A percentile compares a stretch with the other conserved stretches of the same genome.
Conservation (phyloP, 2,113 vertebrate genomes). For the Oophaga pumilio region DNA sequence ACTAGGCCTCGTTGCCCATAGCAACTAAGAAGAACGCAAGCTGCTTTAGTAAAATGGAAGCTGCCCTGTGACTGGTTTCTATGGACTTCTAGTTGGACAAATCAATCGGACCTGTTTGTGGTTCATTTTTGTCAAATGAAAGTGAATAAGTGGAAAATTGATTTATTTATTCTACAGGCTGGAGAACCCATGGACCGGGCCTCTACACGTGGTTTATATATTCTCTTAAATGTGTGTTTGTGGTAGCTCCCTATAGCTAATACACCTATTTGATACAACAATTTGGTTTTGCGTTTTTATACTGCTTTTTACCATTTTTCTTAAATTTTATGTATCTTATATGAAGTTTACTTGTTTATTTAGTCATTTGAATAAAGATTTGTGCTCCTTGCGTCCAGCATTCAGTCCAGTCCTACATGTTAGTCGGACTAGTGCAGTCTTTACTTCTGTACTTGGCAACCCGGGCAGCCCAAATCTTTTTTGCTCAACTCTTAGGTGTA, state of each 20-base stretch:
- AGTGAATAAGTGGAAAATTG: background rate
- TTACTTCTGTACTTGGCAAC: too few relatives aligned
- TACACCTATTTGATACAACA: background rate
- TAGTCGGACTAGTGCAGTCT: too few relatives aligned
- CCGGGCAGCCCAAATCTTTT: too few relatives aligned
- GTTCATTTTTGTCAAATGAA: background rate
- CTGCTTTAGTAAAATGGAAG: background rate
- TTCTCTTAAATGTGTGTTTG: background rate
- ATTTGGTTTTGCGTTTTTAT: background rate
- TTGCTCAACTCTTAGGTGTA: too few relatives aligned
- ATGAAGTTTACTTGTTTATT: too few relatives aligned
- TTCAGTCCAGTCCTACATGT: too few relatives aligned
- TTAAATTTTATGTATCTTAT: too few relatives aligned
- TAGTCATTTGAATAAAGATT: too few relatives aligned
- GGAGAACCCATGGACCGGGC: background rate
- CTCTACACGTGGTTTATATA: background rate
- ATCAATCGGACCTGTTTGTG: background rate
- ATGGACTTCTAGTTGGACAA: background rate
- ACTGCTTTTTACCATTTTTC: background rate
- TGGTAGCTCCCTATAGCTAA: background rate
- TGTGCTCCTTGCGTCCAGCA: too few relatives aligned
- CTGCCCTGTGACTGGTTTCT: background rate
- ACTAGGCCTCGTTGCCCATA: background rate
- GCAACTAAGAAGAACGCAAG: background rate
- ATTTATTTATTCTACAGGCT: background rate